Conservation (phyloP, 2,113 vertebrate species). For the Camelus dromedarius region DNA sequence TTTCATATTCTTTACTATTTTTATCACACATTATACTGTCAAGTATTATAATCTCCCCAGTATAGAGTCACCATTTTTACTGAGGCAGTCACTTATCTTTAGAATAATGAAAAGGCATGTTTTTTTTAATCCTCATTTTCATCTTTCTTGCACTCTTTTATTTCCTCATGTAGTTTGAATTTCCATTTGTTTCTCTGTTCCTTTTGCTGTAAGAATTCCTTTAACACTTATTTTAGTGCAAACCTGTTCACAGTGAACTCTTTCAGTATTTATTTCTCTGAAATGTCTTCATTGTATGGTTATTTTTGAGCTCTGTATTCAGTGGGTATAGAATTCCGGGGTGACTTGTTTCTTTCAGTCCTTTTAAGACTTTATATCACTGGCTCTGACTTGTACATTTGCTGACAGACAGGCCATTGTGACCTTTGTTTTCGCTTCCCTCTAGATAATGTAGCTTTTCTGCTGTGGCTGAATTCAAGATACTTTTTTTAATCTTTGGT, state of each 20-base stretch:
- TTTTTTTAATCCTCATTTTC: not conserved
- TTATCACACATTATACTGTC: not conserved
- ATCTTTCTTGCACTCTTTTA: not conserved
- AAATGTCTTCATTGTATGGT: not conserved
- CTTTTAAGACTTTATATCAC: not conserved
- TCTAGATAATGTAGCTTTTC: not conserved
- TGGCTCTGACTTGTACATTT: not conserved
- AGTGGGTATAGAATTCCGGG: not conserved
- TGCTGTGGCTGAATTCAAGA: not conserved
- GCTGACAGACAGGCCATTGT: not conserved
- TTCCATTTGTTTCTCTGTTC: not conserved
- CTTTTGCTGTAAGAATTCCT: not conserved
- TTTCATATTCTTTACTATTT: not conserved
- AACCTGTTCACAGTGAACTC: not conserved
- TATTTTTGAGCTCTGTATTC: not conserved
- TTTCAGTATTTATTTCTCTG: not conserved
- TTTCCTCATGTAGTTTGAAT: not conserved
- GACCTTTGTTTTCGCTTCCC: not conserved
- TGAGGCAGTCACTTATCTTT: not conserved
- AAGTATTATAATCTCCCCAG: not conserved
- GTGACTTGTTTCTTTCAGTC: not conserved
- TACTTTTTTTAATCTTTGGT: not conserved
- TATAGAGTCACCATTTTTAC: not conserved
- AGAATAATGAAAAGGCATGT: not conserved
- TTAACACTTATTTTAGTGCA: not conserved